A percentile compares a stretch with the other conserved stretches of the same genome.
phyloP scores from a whole-genome alignment of 2,888 invertebrate genomes.

The Lepidochrysops patricia region DNA sequence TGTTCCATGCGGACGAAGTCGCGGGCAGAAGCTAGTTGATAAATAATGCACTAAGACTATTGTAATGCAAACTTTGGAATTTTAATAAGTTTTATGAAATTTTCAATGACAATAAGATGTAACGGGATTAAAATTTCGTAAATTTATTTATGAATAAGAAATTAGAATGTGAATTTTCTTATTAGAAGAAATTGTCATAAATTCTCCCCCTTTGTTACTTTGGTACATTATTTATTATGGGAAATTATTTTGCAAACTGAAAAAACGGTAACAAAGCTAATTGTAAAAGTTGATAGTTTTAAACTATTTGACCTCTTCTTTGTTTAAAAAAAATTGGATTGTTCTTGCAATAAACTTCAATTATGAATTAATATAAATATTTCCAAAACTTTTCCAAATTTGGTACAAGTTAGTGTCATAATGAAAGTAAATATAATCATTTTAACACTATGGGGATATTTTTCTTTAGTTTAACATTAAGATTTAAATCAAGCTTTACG shows the following conservation, averaged over 20 bases:
- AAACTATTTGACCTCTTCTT: background rate
- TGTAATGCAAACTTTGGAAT: too few relatives aligned
- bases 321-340: background rate
- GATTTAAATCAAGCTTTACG: too few relatives aligned
- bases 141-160: background rate
- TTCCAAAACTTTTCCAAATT: too few relatives aligned
- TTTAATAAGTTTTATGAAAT: too few relatives aligned
- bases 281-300: background rate
- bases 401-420: too few relatives aligned
- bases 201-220: background rate
- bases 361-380: background rate
- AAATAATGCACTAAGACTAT: too few relatives aligned
- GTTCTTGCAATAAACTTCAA: background rate
- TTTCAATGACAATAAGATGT: background rate
- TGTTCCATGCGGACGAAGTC: too few relatives aligned
- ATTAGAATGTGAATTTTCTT: background rate
- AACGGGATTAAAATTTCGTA: background rate
- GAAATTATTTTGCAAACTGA: background rate
- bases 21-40: too few relatives aligned
- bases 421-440: too few relatives aligned
- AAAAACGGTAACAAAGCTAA: background rate
- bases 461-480: too few relatives aligned
- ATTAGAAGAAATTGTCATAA: background rate
- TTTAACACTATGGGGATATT: too few relatives aligned
- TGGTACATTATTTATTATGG: background rate